Conservation (phyloP, 1,140 invertebrate genomes). For the Doryteuthis pealeii region DNA sequence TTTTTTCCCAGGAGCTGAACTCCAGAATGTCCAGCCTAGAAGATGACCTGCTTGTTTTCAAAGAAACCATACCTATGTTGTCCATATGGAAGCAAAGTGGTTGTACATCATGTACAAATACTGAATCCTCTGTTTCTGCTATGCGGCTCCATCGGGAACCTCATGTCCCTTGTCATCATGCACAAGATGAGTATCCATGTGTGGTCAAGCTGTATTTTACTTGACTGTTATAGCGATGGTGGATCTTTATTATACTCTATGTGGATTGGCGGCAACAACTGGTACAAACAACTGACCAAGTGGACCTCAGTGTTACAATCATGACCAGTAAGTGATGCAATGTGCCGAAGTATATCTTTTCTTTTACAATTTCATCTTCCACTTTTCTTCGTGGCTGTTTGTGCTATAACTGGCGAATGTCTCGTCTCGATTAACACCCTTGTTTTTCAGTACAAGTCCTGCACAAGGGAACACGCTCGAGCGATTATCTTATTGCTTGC, state of each 20-base stretch:
- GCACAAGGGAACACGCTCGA: slow-evolving; percentile 49
- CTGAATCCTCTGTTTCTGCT: slow-evolving; percentile 48
- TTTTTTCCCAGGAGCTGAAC: neutral
- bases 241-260: slow-evolving; percentile 48
- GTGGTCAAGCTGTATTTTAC: slow-evolving; percentile 57
- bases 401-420: slow-evolving; percentile 53
- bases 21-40: neutral
- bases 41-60: slow-evolving; percentile 1
- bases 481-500: slow-evolving; percentile 46
- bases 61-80: neutral
- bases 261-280: slow-evolving; percentile 52
- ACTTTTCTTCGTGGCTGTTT: slow-evolving; percentile 52
- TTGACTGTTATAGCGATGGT: slow-evolving; percentile 44
- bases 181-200: slow-evolving; percentile 41
- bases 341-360: slow-evolving; percentile 56
- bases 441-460: slow-evolving; percentile 44
- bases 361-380: slow-evolving; percentile 40
- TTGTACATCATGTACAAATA: slow-evolving; percentile 30
- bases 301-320: slow-evolving; percentile 36
- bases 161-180: slow-evolving; percentile 39
- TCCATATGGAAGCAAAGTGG: slow-evolving; percentile 7
- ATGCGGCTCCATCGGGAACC: slow-evolving; percentile 50
- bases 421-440: slow-evolving; percentile 47
- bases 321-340: slow-evolving; percentile 45
- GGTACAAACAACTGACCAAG: slow-evolving; percentile 27